These are phyloP conservation scores for Danionella dracula DNA, from an alignment of 2,797 vertebrate species.

Conservation along the genomic window DNA sequence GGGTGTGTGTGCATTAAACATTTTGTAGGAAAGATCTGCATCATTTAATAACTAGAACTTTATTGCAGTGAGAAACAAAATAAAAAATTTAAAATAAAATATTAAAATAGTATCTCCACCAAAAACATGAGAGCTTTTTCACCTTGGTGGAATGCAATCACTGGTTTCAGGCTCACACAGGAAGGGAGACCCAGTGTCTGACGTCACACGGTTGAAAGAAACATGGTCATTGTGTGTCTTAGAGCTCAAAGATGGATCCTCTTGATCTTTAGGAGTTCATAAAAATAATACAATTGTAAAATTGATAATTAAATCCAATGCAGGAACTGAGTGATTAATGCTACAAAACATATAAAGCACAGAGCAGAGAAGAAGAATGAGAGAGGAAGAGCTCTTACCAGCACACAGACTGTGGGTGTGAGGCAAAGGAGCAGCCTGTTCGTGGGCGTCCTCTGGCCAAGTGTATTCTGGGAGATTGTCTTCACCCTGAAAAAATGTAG, in stretches of 20 bases:
- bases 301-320: too few relatives aligned
- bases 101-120: neutral
- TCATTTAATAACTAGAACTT: slow-evolving; percentile 20
- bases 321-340: too few relatives aligned
- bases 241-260: slow-evolving; percentile 58
- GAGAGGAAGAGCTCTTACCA: slow-evolving; percentile 63
- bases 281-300: neutral
- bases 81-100: slow-evolving; percentile 1
- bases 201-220: neutral
- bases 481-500: slow-evolving; percentile 53
- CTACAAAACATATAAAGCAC: neutral
- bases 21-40: neutral
- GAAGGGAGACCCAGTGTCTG: slow-evolving; percentile 28
- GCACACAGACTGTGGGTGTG: slow-evolving; percentile 58
- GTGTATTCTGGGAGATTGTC: slow-evolving; percentile 41
- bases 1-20: slow-evolving; percentile 32
- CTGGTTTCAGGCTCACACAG: slow-evolving; percentile 23
- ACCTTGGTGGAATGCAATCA: slow-evolving; percentile 52
- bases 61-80: neutral
- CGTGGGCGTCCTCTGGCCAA: slow-evolving; percentile 52
- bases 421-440: slow-evolving; percentile 49
- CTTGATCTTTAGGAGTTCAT: slow-evolving; percentile 46
- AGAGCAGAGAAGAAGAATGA: neutral
- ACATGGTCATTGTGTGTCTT: slow-evolving; percentile 12
- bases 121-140: neutral